Conservation (phyloP, 2,113 vertebrate species). For the Meles meles region DNA sequence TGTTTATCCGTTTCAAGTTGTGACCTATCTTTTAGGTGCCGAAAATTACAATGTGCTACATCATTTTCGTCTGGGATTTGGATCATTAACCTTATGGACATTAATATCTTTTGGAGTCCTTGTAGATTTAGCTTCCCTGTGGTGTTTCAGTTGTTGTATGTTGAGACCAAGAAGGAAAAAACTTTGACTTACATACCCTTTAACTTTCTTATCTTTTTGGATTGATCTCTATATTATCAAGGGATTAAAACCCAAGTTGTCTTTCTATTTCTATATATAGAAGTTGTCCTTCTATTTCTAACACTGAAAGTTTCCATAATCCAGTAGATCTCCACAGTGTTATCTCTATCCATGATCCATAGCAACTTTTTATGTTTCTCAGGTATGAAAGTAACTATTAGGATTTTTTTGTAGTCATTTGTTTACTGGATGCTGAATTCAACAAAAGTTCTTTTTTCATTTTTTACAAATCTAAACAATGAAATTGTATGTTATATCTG, state of each 20-base stretch:
- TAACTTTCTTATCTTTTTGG: neutral
- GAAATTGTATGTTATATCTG: neutral
- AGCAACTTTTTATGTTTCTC: neutral
- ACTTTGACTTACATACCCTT: neutral
- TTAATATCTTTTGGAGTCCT: neutral
- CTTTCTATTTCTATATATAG: neutral
- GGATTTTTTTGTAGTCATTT: neutral
- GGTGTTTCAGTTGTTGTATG: neutral
- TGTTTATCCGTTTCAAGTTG: slow-evolving; percentile 9
- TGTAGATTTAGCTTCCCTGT: neutral
- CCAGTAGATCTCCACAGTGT: neutral
- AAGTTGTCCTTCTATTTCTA: neutral
- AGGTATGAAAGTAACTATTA: neutral
- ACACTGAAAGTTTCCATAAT: neutral
- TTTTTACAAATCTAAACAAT: neutral
- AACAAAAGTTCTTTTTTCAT: neutral
- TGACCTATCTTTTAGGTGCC: slow-evolving; percentile 1
- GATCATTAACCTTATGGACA: neutral
- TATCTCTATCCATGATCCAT: neutral
- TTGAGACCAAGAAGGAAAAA: neutral
- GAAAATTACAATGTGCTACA: neutral
- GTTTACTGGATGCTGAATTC: neutral
- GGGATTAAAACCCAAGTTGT: neutral
- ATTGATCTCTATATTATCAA: neutral
- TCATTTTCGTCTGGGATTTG: slow-evolving; percentile 28